These are phyloP conservation scores for Cairina moschata DNA, from an alignment of 2,113 vertebrate species.

Conservation along the genomic window DNA sequence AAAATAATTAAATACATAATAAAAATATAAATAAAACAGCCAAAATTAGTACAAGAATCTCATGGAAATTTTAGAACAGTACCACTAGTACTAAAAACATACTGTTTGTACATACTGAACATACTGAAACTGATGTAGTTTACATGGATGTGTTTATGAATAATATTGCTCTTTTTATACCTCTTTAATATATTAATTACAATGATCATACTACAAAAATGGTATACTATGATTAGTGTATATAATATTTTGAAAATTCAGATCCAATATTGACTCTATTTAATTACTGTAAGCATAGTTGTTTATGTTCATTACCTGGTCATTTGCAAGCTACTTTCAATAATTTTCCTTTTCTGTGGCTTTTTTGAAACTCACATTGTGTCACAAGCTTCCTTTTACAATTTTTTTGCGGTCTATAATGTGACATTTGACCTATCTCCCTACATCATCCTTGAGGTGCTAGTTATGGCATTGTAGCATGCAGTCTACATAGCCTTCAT, in stretches of 20 bases:
- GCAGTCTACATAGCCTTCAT: rapidly evolving
- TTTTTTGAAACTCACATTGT: neutral
- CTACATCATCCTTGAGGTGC: neutral
- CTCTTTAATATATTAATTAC: neutral
- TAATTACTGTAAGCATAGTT: neutral
- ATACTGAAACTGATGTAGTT: neutral
- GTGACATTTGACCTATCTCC: neutral
- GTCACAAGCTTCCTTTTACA: neutral
- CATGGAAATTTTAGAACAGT: neutral
- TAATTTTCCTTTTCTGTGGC: neutral
- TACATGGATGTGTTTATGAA: neutral
- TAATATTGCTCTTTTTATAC: neutral
- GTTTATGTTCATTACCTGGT: neutral
- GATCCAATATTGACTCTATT: neutral
- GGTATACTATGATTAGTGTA: rapidly evolving
- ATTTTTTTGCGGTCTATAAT: neutral
- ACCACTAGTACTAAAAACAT: neutral
- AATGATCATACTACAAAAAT: neutral
- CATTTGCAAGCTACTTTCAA: neutral
- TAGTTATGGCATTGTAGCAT: neutral
- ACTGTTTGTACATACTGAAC: neutral
- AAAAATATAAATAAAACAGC: neutral
- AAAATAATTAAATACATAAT: neutral
- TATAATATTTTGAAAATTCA: neutral
- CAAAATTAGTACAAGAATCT: neutral